Evolutionary conservation across 2,797 vertebrate species (phyloP).

Genomic region (Euphonia xanthogaster): DNA sequence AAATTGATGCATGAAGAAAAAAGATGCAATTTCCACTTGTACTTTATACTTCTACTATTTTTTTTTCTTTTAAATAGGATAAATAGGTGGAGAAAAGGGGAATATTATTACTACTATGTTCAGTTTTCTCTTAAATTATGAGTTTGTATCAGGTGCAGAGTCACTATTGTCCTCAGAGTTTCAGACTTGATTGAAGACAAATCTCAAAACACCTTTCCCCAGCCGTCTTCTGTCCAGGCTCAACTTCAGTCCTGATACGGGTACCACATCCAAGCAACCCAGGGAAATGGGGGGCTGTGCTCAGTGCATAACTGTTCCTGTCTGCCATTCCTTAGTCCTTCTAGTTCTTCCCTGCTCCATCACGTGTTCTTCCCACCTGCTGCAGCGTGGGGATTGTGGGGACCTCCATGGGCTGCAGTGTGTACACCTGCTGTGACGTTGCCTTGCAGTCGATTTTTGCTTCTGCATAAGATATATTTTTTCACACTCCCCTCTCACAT

Average conservation of each 20-base stretch:
- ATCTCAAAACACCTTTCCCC: not conserved
- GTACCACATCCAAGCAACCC: not conserved
- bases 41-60: not conserved
- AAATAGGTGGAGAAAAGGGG: not conserved
- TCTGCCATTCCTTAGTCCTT: not conserved
- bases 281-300: not conserved
- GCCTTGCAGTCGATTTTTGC: not conserved
- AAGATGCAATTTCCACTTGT: not conserved
- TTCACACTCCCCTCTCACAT: not conserved
- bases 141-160: not conserved
- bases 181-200: not conserved
- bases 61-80: not conserved
- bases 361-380: not conserved
- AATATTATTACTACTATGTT: not conserved
- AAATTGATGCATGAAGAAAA: not conserved
- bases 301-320: accelerated
- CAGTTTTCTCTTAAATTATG: not conserved
- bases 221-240: not conserved
- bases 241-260: not conserved
- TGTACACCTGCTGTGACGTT: too few relatives aligned
- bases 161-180: not conserved
- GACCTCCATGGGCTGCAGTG: not conserved
- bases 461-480: not conserved
- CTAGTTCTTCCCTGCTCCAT: not conserved
- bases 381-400: not conserved